A percentile compares a stretch with the other conserved stretches of the same genome.
These are phyloP conservation scores for Oryctolagus cuniculus DNA, from an alignment of 2,113 vertebrate species.

Conservation along the genomic window mOryCun1.1 NC_091436.1:90032001-90032500, in stretches of 20 bases:
- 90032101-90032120: constrained; percentile 53
- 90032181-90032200: constrained; percentile 8
- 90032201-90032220: constrained; percentile 35
- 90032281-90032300: constrained; percentile 44
- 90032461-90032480: no score
- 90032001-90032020: constrained; percentile 40
- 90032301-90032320: constrained; percentile 21
- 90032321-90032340: not conserved
- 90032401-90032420: not conserved
- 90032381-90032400: not conserved
- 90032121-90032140: constrained; percentile 67
- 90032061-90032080: not conserved
- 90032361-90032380: constrained; percentile 37
- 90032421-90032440: no score
- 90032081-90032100: constrained; percentile 64
- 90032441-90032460: not conserved
- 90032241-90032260: constrained; percentile 53
- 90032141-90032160: constrained; percentile 48
- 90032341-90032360: not conserved
- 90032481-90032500: no score
- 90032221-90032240: constrained; percentile 48
- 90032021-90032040: constrained; percentile 54
- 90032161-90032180: constrained; percentile 24
- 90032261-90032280: constrained; percentile 26
- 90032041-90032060: constrained; percentile 64